Base-by-base conservation (phyloP, 2,113 vertebrate species). In the Sterrhoptilus dennistouni region DNA sequence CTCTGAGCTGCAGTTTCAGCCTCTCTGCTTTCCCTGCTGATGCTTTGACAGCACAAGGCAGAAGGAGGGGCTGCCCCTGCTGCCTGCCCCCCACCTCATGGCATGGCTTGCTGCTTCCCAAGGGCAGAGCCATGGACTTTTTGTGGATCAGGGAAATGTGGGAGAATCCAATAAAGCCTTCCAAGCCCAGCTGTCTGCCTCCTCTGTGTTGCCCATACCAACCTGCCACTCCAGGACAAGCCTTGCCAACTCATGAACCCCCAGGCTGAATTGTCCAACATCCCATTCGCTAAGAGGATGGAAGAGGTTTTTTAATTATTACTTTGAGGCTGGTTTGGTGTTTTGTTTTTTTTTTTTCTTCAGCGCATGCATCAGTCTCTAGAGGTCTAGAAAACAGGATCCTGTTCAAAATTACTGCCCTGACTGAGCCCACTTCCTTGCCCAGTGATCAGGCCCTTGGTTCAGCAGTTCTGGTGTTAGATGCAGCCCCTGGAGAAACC, bases 391-490 rank as follows among this genome's bases (percentile, higher is more conserved):
- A 79, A 89, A 60, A 19, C 5, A 61, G 24, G 8, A 40, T 90
- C 42, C 47, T 50, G 27, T 80, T 24, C 14, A 38, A 44, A 79
- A 50, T 85, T 53, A 65, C 16, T 40, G 42, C 12, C 35, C n/a
- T 72, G 35, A 20, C 18, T 0, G 0, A 86, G 35, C 23, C 71
- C 5, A 0, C 4, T 6, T 83, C 64, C 25, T 75, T 0, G 1
- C 28, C n/a, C 56, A 31, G 52, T 56, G 24, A 15, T 77, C 64
- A 78, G 33, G 31, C 38, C 23, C 24, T 81, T 89, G 47, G 45
- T 35, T 88, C 4, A 5, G 35, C 27, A 71, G 54, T 4, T 69
- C 18, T 19, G 6, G 4, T 3, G 0, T 76, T 50, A 50, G 38
- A 38, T 64, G 65, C 24, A 63, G 29, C 18, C 19, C 13, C 11